These are phyloP conservation scores for Epinotia ramella DNA, from an alignment of 2,888 invertebrate species.

Conservation along the genomic window DNA sequence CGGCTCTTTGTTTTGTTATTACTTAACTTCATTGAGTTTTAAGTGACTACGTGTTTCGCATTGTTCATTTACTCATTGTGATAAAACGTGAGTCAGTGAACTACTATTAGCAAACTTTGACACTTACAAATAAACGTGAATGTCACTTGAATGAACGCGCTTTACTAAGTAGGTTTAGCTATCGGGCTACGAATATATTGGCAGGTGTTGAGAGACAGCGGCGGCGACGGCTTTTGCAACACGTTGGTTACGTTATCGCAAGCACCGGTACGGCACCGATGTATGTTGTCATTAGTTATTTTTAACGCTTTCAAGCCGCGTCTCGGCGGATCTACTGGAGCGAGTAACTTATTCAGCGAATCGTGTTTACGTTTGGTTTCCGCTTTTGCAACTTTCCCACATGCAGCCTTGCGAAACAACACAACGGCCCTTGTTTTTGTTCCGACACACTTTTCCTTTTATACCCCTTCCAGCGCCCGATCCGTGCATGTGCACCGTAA, in stretches of 20 bases:
- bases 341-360: constrained; percentile 67
- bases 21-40: background rate
- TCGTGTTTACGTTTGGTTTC: constrained; percentile 71
- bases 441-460: constrained; percentile 79
- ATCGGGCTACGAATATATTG: constrained; percentile 30
- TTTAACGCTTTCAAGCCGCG: constrained; percentile 72
- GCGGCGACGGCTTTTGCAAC: constrained; percentile 73
- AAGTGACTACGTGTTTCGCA: constrained; percentile 13
- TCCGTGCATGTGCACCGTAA: constrained; percentile 57
- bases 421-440: constrained; percentile 79
- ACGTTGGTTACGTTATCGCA: constrained; percentile 73
- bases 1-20: constrained; percentile 20
- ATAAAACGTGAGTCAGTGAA: constrained; percentile 6
- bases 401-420: constrained; percentile 77
- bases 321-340: constrained; percentile 62
- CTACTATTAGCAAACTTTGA: constrained; percentile 11
- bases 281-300: constrained; percentile 83
- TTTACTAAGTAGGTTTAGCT: constrained; percentile 20
- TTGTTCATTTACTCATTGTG: background rate
- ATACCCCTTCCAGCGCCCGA: constrained; percentile 61
- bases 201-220: constrained; percentile 39
- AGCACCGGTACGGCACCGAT: constrained; percentile 67
- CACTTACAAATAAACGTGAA: constrained; percentile 1
- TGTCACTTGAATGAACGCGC: background rate
- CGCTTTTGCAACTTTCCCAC: constrained; percentile 81